These are phyloP conservation scores for Pheucticus melanocephalus DNA, from an alignment of 2,113 vertebrate genomes.

Conservation along the genomic window DNA sequence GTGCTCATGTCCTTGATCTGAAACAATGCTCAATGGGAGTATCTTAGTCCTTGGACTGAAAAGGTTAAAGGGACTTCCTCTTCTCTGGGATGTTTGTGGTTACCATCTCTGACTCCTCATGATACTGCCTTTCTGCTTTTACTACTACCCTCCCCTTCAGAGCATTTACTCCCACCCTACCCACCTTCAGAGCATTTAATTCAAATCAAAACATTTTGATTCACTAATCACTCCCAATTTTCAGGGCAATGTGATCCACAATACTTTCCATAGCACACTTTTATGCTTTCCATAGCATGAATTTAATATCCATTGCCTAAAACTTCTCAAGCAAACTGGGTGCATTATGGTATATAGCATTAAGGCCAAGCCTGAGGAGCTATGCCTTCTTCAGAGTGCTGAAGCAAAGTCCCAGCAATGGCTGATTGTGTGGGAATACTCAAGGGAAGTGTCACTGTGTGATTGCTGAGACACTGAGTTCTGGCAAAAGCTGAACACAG, in stretches of 20 bases:
- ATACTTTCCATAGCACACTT: not conserved
- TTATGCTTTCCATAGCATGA: not conserved
- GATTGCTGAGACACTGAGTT: not conserved
- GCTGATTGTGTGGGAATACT: not conserved
- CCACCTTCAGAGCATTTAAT: not conserved
- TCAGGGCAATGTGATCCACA: not conserved
- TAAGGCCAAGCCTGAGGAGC: not conserved
- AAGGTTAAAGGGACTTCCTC: not conserved
- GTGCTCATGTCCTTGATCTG: not conserved
- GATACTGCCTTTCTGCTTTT: not conserved
- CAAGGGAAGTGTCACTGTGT: too few relatives aligned
- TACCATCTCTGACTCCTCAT: not conserved
- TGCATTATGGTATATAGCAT: not conserved
- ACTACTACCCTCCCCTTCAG: not conserved
- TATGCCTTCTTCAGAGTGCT: not conserved
- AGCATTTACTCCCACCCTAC: not conserved
- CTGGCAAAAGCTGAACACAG: not conserved
- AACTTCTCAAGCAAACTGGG: not conserved
- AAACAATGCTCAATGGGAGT: not conserved
- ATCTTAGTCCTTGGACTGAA: not conserved
- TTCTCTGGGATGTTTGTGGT: not conserved
- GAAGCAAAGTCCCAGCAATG: not conserved
- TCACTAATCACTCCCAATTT: not conserved
- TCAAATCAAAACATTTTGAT: not conserved
- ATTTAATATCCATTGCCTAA: not conserved